Evolutionary conservation across 2,113 vertebrate species (phyloP).

Genomic region (Alexandromys fortis): DNA sequence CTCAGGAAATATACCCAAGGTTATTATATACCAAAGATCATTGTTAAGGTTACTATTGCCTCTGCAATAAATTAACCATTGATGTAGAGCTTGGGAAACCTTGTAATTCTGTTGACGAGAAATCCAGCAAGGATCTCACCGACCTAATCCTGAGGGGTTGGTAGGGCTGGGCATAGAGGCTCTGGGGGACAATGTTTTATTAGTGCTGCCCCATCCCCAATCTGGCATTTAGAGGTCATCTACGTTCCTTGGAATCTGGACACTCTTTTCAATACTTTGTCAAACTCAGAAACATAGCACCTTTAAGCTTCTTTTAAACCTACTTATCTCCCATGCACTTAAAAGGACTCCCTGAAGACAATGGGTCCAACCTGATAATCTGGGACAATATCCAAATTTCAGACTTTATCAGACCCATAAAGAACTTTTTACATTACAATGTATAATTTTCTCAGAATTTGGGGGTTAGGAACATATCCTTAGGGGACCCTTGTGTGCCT

Average conservation of each 20-base stretch:
- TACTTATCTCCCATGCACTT: not conserved
- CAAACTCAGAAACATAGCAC: constrained; percentile 19
- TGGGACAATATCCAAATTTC: not conserved
- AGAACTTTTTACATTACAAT: not conserved
- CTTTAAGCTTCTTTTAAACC: not conserved
- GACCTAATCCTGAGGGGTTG: not conserved
- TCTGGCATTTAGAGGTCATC: not conserved
- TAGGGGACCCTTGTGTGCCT: not conserved
- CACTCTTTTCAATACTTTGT: not conserved
- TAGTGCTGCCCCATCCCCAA: not conserved
- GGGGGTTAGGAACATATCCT: not conserved
- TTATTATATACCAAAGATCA: constrained; percentile 1
- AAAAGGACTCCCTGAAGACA: not conserved
- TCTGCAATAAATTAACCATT: constrained; percentile 38
- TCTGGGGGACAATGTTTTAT: not conserved
- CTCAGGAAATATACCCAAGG: not conserved
- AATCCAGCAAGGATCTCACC: not conserved
- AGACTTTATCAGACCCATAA: not conserved
- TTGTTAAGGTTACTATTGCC: constrained; percentile 25
- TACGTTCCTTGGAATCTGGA: constrained; percentile 22
- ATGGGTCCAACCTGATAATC: not conserved
- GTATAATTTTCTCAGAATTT: not conserved
- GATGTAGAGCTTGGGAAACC: constrained; percentile 28
- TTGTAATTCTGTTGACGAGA: constrained; percentile 3
- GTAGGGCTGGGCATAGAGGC: not conserved